Evolutionary conservation across 2,888 invertebrate species (phyloP).

Genomic region (Heterodera filipjevi): DNA sequence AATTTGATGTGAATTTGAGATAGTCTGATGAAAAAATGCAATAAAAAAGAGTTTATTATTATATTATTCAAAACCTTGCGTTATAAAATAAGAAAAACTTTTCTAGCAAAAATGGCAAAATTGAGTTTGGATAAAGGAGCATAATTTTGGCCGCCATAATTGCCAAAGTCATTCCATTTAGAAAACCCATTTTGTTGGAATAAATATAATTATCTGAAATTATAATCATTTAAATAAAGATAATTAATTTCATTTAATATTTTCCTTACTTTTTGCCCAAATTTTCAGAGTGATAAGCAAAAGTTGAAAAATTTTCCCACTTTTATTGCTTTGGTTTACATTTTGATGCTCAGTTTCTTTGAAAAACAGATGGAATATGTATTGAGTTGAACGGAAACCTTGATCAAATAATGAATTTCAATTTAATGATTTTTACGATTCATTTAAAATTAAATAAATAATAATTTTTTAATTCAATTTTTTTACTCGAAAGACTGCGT

Average conservation of each 20-base stretch:
- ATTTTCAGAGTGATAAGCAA: background rate
- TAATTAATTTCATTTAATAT: background rate
- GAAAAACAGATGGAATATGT: background rate
- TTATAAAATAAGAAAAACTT: background rate
- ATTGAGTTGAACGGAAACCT: background rate
- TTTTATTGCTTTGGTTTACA: too few relatives aligned
- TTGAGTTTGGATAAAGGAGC: background rate
- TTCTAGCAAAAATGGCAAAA: background rate
- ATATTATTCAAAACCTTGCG: slow-evolving; percentile 1
- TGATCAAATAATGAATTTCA: too few relatives aligned
- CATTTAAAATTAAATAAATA: too few relatives aligned
- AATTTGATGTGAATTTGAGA: background rate
- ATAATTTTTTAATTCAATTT: background rate
- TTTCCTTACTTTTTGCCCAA: background rate
- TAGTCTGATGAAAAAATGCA: background rate
- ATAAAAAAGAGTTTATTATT: background rate
- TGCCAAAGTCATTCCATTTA: background rate
- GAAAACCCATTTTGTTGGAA: background rate
- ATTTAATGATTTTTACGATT: too few relatives aligned
- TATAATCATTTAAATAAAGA: background rate
- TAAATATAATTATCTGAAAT: background rate
- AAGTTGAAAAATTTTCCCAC: too few relatives aligned
- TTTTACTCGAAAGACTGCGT: background rate
- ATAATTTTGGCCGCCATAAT: background rate
- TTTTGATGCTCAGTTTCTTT: background rate